Percentiles rank a stretch among this genome's conserved stretches.
These are phyloP conservation scores for Hapalemur alaotrensis DNA, from an alignment of 2,797 vertebrate genomes.

Conservation along the genomic window DNA sequence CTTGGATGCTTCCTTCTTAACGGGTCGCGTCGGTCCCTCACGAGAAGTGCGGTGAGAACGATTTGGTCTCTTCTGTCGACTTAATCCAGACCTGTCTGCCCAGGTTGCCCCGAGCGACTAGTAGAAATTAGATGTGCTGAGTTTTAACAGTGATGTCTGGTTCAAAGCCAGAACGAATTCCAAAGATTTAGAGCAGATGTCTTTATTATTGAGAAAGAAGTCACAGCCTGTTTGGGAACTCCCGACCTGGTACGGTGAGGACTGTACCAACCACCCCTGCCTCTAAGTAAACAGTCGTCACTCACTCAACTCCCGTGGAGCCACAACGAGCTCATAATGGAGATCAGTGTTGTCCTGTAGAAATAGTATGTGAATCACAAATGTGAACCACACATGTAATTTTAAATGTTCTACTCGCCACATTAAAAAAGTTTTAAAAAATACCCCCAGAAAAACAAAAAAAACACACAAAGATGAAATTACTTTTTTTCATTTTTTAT, in stretches of 20 bases:
- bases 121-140: conserved; percentile 27
- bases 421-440: background rate
- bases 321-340: background rate
- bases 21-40: background rate
- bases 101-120: conserved; percentile 2
- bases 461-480: background rate
- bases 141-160: conserved; percentile 39
- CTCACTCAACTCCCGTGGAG: background rate
- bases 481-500: background rate
- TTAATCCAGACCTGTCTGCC: background rate
- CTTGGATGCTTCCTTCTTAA: background rate
- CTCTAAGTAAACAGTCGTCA: conserved; percentile 17
- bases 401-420: background rate
- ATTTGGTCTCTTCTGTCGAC: background rate
- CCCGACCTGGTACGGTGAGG: background rate
- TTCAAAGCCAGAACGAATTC: background rate
- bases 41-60: background rate
- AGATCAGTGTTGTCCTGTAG: background rate
- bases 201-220: conserved; percentile 44
- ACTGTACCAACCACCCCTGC: background rate
- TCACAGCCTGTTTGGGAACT: background rate
- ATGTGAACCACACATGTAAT: background rate
- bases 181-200: conserved; percentile 47
- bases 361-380: background rate
- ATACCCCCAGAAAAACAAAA: background rate